Evolutionary conservation across 2,113 vertebrate genomes (phyloP).

Genomic region (Colius striatus): DNA sequence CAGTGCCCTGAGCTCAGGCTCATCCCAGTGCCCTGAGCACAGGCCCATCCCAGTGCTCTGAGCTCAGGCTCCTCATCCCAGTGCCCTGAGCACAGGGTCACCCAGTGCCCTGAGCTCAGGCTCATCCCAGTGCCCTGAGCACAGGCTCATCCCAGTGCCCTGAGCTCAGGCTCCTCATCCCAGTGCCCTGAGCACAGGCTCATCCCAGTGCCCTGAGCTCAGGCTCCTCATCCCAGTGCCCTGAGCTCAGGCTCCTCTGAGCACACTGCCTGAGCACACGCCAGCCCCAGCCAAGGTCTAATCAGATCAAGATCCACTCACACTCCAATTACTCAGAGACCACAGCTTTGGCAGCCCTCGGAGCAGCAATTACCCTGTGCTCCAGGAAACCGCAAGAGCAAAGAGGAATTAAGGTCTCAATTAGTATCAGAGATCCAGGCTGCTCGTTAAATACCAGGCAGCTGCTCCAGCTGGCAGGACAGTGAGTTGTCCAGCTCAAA

Average conservation of each 20-base stretch:
- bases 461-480: background rate
- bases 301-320: slow-evolving; percentile 13
- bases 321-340: slow-evolving; percentile 33
- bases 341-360: slow-evolving; percentile 16
- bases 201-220: background rate
- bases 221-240: background rate
- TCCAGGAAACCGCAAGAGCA: slow-evolving; percentile 57
- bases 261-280: background rate
- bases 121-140: too few species aligned
- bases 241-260: background rate
- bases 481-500: background rate
- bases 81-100: too few species aligned
- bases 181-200: too few species aligned
- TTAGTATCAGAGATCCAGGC: background rate
- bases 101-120: too few species aligned
- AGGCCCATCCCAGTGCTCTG: too few species aligned
- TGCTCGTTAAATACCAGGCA: background rate
- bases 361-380: slow-evolving; percentile 4
- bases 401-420: slow-evolving; percentile 7
- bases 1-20: too few species aligned
- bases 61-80: too few species aligned
- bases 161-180: too few species aligned
- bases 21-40: too few species aligned
- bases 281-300: background rate
- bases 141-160: too few species aligned